Base-by-base conservation (phyloP, 1,140 invertebrate genomes). In the Hydropsyche tenuis region DNA sequence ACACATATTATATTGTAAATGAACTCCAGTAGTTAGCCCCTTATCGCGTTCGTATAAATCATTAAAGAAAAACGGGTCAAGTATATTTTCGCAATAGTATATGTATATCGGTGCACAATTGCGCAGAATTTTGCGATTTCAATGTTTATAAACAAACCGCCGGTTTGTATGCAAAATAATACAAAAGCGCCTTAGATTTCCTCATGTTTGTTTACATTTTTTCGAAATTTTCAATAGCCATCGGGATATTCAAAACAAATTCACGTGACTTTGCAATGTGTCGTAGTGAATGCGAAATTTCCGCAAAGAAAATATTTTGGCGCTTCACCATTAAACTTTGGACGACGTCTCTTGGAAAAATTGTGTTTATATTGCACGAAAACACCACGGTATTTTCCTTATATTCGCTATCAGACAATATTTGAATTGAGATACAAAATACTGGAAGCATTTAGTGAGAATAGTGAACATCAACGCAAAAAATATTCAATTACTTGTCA, bases 221-320 rank as follows among this genome's bases (percentile, higher is more conserved):
- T 2, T 53, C 48, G 48, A 16, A 20, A 7, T 18, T n/a, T 37
- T 37, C 30, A 37, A 37, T 37, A 9, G 45, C 45, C 45, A 18
- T 53, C 48, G 48, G 45, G 2, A 46, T 18, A 20, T 18, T 20
- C 20, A 14, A 18, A 48, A 14, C 12, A 18, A 48, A 14, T 14
- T 53, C 48, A 53, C 48, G 48, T 53, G 48, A 53, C 45, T 12
- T n/a, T n/a, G 18, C 45, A 46, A 46, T 46, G 11, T 46, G 45
- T 46, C 45, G 45, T 53, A n/a, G 48, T 53, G 3, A 18, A 20
- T 53, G 48, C n/a, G 48, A 53, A 53, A 53, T 18, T 37, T 53
- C 16, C 2, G 16, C 20, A 16, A 53, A 14, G 14, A 18, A 18
- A 53, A 53, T 53, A 20, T 53, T 53, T 53, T n/a, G 48, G n/a